A percentile compares a stretch with the other conserved stretches of the same genome.
These are phyloP conservation scores for Petrocephalus zakoni DNA, from an alignment of 2,113 vertebrate species.

Conservation along the genomic window DNA sequence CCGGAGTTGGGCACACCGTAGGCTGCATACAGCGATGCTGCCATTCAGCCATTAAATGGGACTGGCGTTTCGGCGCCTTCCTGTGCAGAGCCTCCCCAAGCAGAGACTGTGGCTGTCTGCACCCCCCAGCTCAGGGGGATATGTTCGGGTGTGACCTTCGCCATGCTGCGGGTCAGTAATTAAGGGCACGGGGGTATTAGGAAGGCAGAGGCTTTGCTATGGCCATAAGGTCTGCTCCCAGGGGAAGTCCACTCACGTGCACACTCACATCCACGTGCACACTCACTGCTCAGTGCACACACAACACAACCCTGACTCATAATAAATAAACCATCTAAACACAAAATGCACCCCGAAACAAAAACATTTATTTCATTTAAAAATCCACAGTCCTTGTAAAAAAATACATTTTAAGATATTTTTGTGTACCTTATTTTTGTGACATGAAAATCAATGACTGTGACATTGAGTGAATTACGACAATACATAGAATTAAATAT, in stretches of 20 bases:
- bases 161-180: background rate
- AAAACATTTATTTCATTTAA: background rate
- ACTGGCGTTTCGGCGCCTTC: background rate
- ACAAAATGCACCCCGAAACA: background rate
- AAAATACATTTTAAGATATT: background rate
- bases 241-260: background rate
- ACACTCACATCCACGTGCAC: background rate
- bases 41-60: constrained; percentile 1
- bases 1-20: background rate
- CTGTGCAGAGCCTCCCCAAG: background rate
- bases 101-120: constrained; percentile 1
- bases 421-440: background rate
- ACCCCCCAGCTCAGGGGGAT: constrained; percentile 12
- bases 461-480: background rate
- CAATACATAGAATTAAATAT: background rate
- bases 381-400: background rate
- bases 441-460: background rate
- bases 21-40: background rate
- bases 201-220: background rate
- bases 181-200: background rate
- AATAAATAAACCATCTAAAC: background rate
- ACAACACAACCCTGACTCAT: background rate
- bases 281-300: background rate
- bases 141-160: background rate
- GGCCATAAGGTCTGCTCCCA: background rate